These are phyloP conservation scores for Caenorhabditis imperialis DNA, from an alignment of 2,888 invertebrate species.

Conservation along the genomic window DNA sequence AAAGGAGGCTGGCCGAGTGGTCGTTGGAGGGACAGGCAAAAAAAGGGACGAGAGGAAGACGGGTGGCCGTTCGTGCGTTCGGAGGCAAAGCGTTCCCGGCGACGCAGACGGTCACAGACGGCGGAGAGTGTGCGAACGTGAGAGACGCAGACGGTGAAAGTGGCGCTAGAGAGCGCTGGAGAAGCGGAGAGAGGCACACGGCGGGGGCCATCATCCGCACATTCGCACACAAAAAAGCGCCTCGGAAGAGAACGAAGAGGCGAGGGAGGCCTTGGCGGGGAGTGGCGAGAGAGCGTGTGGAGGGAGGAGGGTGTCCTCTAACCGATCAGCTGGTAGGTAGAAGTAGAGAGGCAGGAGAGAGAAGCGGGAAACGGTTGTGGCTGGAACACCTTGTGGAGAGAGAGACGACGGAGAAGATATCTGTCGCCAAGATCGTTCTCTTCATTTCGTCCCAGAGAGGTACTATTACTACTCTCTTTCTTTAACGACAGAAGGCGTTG, in stretches of 20 bases:
- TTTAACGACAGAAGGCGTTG: background rate
- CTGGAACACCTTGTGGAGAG: conserved; percentile 16
- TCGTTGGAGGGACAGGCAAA: background rate
- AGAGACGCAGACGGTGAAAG: background rate
- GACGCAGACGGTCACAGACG: background rate
- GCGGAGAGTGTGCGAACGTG: conserved; percentile 2
- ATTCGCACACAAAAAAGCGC: conserved; percentile 22
- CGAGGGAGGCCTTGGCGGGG: background rate
- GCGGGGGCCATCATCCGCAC: conserved; percentile 11
- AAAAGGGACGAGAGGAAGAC: conserved; percentile 12
- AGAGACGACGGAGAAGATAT: conserved; percentile 20
- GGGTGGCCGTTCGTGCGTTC: too few species aligned
- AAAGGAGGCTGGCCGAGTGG: background rate
- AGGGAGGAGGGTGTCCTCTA: background rate
- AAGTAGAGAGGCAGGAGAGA: background rate
- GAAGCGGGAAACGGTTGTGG: conserved; percentile 3
- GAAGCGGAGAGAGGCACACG: background rate
- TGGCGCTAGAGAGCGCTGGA: background rate
- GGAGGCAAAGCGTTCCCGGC: background rate
- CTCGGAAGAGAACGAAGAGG: background rate
- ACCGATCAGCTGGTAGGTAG: conserved; percentile 48
- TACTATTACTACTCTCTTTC: conserved; percentile 22
- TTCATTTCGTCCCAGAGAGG: conserved; percentile 2
- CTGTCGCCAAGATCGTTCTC: background rate
- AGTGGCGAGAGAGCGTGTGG: background rate